Percentiles rank a stretch among this genome's conserved stretches.
Evolutionary conservation across 2,113 vertebrate genomes (phyloP).

Genomic region (Dipodomys spectabilis): DNA sequence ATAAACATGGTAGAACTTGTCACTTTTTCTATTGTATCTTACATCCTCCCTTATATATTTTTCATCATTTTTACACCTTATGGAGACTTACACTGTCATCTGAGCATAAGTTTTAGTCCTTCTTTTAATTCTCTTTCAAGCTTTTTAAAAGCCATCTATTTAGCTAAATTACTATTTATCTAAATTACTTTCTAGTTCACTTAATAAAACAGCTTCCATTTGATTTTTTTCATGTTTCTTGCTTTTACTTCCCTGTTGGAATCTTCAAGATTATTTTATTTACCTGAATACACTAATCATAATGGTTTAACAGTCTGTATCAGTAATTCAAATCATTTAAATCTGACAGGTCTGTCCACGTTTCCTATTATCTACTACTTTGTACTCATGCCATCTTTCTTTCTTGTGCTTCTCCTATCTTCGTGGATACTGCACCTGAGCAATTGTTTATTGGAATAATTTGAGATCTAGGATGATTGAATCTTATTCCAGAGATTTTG

Average conservation of each 20-base stretch:
- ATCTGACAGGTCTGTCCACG: not conserved
- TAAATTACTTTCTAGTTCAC: not conserved
- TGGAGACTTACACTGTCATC: not conserved
- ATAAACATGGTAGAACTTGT: slow-evolving; percentile 22
- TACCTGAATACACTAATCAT: slow-evolving; percentile 30
- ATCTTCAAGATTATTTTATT: slow-evolving; percentile 47
- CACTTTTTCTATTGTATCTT: not conserved
- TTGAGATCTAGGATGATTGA: slow-evolving; percentile 9
- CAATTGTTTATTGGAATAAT: slow-evolving; percentile 21
- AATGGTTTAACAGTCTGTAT: slow-evolving; percentile 13
- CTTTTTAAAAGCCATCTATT: not conserved
- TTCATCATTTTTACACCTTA: not conserved
- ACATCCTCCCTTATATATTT: not conserved
- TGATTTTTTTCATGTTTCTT: not conserved
- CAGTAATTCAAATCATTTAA: slow-evolving; percentile 49
- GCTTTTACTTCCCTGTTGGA: slow-evolving; percentile 10
- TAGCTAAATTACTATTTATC: not conserved
- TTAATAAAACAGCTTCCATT: not conserved
- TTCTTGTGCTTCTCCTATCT: slow-evolving; percentile 10
- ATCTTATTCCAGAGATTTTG: slow-evolving; percentile 31
- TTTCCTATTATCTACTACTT: not conserved
- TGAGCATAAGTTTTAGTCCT: slow-evolving; percentile 21
- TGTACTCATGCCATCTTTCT: not conserved
- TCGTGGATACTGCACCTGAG: not conserved
- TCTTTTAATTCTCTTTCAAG: not conserved